Conservation (phyloP, 2,113 vertebrate genomes). For the Mugil cephalus region DNA sequence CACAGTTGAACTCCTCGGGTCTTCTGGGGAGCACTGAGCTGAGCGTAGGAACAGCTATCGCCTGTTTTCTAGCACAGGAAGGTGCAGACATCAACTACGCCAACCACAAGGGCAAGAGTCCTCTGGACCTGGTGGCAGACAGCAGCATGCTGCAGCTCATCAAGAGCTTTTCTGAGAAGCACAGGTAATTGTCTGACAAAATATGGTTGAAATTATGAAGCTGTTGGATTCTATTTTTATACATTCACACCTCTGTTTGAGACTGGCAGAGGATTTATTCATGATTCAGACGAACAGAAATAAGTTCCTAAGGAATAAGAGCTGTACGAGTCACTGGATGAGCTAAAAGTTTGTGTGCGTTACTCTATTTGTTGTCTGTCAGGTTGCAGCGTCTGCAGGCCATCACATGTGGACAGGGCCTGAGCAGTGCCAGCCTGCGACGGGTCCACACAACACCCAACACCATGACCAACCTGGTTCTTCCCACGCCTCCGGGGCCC, state of each 20-base stretch:
- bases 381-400: conserved; percentile 88
- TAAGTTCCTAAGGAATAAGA: not conserved
- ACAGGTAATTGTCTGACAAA: conserved; percentile 84
- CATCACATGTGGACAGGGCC: conserved; percentile 80
- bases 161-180: conserved; percentile 93
- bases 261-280: not conserved
- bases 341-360: not conserved
- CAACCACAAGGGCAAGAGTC: conserved; percentile 95
- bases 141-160: conserved; percentile 87
- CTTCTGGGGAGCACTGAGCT: conserved; percentile 89
- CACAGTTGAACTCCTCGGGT: conserved; percentile 90
- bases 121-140: conserved; percentile 90
- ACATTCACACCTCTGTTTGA: not conserved
- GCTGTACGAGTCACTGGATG: not conserved
- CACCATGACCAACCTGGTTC: conserved; percentile 95
- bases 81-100: conserved; percentile 94
- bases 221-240: not conserved
- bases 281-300: not conserved
- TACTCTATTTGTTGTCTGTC: conserved; percentile 28
- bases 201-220: not conserved
- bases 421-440: conserved; percentile 86
- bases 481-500: conserved; percentile 83
- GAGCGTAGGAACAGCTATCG: conserved; percentile 89
- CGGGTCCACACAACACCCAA: conserved; percentile 91
- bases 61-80: conserved; percentile 94